Evolutionary conservation across 2,888 invertebrate species (phyloP), one percentile per base, ranked within the genome.

Genomic region (Mycalesis mineus): DNA sequence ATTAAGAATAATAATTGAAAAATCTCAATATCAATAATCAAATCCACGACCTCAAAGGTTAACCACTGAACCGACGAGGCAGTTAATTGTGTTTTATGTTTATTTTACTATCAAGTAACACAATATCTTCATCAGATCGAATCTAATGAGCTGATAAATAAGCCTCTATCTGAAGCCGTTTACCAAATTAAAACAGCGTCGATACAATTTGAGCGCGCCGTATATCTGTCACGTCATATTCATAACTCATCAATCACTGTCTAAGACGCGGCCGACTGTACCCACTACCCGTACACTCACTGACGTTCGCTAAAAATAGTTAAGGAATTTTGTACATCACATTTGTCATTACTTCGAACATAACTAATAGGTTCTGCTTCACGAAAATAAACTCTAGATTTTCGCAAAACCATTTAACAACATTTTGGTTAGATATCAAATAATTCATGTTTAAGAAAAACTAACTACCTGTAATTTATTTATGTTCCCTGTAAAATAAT

Each of bases 281-380:
- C 41, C 4, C 15, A 44, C 5, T 50, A 42, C 41, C 4, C 15
- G 49, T 22, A 22, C 22, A 22, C 22, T 22, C 22, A 22, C 22
- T 56, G 70, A 72, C 75, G 78, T 9, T 4, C 11, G 9, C 36
- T 36, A 36, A 11, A 36, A 36, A 36, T 36, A 11, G 11, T 11
- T 11, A 1, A 9, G 11, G 36, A 11, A 36, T 36, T 36, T 36
- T 11, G 36, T 36, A 36, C 11, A 36, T 11, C 11, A 36, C 11
- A 36, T 4, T 36, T 36, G 22, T 22, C 22, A 22, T 22, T 22
- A 22, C 22, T 22, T 22, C 22, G 22, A 22, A 22, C 22, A 22
- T 22, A 22, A 22, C 22, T 22, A 22, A 22, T 22, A 22, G 22
- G 22, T 22, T 22, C 22, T 22, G 2, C 22, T 22, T 22, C 3